Base-by-base conservation (phyloP, 2,888 invertebrate genomes). In the Piscicola geometra region DNA sequence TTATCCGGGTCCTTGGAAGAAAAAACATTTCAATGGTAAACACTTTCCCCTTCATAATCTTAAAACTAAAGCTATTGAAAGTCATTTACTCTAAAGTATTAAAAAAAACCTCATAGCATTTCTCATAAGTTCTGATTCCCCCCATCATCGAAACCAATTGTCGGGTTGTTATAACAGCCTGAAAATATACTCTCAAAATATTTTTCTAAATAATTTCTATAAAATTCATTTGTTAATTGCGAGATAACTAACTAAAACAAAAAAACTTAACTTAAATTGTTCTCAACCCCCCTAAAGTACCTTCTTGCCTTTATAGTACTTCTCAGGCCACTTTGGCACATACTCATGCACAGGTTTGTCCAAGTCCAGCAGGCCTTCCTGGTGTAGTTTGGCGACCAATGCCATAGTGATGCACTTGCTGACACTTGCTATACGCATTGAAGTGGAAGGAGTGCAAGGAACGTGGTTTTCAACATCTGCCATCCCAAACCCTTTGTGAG, bases 381-480 rank as follows among this genome's bases (percentile, higher is more conserved):
- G 87, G 81, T 86, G 83, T 1, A 88, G 82, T 79, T 86, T 86
- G 32, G 87, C 89, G 67, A 88, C 85, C 36, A 87, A 83, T 21
- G 87, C 83, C 84, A 88, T 87, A 21, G 89, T 88, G 76, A 89
- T 84, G 21, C 87, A 81, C 81, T 89, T 89, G 81, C 88, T 88
- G 78, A 89, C 88, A 80, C 88, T 88, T 56, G 89, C 89, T 75
- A 89, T 89, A 50, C 89, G 83, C 86, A 89, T 87, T 0, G 88
- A 86, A 25, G 87, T 86, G 15, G 86, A 81, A 18, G 85, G 81
- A 12, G 82, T 80, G 81, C 87, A 87, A 1, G 81, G 82, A 5
- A 86, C 82, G 64, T 84, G 78, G 78, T 88, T 88, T 82, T 89
- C 89, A 1, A 89, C 81, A 80, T 89, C 88, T 36, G 88, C 82